Conservation (phyloP, 2,113 vertebrate genomes). For the Balaeniceps rex region DNA sequence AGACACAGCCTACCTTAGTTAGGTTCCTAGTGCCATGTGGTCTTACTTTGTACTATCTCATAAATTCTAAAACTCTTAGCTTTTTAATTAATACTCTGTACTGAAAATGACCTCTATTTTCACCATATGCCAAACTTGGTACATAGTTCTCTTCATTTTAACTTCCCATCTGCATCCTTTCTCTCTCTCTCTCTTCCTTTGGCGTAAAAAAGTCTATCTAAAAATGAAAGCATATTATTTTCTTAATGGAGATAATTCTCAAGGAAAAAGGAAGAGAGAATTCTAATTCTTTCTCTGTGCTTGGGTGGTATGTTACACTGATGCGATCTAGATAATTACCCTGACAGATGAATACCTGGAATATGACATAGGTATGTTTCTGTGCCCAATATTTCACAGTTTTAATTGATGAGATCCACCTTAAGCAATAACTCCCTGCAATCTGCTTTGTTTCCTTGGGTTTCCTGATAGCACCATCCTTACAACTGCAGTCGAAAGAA, state of each 20-base stretch:
- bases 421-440: background rate
- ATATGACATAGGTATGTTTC: background rate
- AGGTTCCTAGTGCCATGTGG: background rate
- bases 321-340: background rate
- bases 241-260: background rate
- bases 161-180: constrained; percentile 8
- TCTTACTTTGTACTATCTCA: background rate
- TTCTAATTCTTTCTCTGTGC: background rate
- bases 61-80: background rate
- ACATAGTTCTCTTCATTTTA: background rate
- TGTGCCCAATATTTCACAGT: background rate
- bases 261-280: background rate
- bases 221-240: background rate
- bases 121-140: background rate
- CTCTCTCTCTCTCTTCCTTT: background rate
- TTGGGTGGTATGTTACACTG: background rate
- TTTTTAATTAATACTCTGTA: constrained; percentile 13
- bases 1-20: background rate
- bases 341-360: background rate
- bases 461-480: background rate
- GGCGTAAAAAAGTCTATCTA: background rate
- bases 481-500: background rate
- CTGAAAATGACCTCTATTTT: background rate
- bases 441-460: background rate
- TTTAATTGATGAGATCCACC: background rate